A percentile compares a stretch with the other conserved stretches of the same genome.
These are phyloP conservation scores for Fregetta grallaria DNA, from an alignment of 2,113 vertebrate genomes.

Conservation along the genomic window DNA sequence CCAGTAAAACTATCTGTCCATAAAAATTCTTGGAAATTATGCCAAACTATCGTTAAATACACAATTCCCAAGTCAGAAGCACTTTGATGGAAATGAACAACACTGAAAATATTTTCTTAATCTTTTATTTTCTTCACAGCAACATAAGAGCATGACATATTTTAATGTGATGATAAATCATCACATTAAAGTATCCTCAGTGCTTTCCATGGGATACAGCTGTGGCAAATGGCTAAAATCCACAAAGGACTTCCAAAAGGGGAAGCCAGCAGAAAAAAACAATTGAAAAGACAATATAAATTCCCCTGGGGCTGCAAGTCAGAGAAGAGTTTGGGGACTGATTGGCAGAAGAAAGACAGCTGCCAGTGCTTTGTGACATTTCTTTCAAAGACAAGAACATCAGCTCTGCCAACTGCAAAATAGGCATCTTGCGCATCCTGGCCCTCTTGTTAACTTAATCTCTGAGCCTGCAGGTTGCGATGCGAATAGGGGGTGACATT, in stretches of 20 bases:
- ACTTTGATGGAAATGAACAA: background rate
- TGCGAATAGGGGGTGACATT: background rate
- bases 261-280: background rate
- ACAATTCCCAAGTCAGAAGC: background rate
- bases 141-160: background rate
- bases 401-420: background rate
- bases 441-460: background rate
- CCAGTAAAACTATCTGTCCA: background rate
- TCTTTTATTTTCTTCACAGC: background rate
- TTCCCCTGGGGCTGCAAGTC: background rate
- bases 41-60: background rate
- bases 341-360: background rate
- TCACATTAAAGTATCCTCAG: background rate
- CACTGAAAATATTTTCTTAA: background rate
- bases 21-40: background rate
- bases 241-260: background rate
- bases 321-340: background rate
- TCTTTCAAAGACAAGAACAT: background rate
- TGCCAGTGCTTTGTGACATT: background rate
- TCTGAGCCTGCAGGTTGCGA: fast-evolving
- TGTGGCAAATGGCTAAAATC: background rate
- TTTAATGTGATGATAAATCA: background rate
- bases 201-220: background rate
- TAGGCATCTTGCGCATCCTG: background rate
- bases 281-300: background rate